Percentiles rank a stretch among this genome's conserved stretches.
These are phyloP conservation scores for Phalera bucephala DNA, from an alignment of 2,888 invertebrate genomes.

Conservation along the genomic window DNA sequence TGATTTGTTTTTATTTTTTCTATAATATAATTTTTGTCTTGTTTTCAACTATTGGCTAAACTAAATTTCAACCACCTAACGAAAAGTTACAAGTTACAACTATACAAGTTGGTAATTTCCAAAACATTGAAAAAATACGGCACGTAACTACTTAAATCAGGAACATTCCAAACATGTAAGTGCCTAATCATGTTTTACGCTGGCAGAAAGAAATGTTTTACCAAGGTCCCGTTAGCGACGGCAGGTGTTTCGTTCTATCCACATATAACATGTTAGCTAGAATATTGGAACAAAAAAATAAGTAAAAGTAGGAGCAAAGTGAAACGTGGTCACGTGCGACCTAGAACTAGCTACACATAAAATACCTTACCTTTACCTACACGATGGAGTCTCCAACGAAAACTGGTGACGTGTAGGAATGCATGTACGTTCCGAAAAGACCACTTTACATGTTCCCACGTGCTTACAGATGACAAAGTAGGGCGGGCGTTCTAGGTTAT, in stretches of 20 bases:
- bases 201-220: not conserved
- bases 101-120: not conserved
- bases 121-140: not conserved
- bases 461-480: too few species aligned
- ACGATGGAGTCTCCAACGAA: conserved; percentile 35
- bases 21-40: too few species aligned
- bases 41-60: too few species aligned
- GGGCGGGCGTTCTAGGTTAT: too few species aligned
- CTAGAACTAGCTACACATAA: conserved; percentile 11
- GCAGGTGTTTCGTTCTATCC: conserved; percentile 6
- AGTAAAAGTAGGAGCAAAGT: conserved; percentile 8
- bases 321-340: conserved; percentile 13
- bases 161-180: too few species aligned
- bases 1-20: too few species aligned
- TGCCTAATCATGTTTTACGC: too few species aligned
- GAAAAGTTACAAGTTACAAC: too few species aligned
- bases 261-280: conserved; percentile 5
- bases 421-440: conserved; percentile 35
- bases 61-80: too few species aligned
- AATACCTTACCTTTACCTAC: conserved; percentile 24
- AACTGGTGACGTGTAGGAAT: conserved; percentile 51
- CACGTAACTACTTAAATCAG: too few species aligned
- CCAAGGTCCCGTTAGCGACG: not conserved
- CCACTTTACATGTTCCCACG: too few species aligned
- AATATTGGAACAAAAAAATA: conserved; percentile 7